These are phyloP conservation scores for Gallirallus australis DNA, from an alignment of 2,797 vertebrate genomes.

Conservation along the genomic window DNA sequence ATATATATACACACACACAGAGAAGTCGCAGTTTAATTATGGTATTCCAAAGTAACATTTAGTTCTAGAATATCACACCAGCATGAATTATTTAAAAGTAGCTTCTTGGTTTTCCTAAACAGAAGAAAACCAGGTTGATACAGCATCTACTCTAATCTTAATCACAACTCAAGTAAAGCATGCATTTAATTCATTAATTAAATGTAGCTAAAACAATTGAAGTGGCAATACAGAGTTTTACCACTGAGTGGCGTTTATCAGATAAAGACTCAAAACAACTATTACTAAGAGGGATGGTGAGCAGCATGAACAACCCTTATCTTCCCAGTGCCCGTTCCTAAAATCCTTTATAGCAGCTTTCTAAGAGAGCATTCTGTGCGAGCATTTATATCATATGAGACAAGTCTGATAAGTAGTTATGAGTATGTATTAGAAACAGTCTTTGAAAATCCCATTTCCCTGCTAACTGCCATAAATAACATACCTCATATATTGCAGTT, in stretches of 20 bases:
- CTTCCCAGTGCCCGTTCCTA: slow-evolving; percentile 17
- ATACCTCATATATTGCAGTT: slow-evolving; percentile 96
- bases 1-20: not conserved
- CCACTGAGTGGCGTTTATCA: slow-evolving; percentile 55
- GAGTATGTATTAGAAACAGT: not conserved
- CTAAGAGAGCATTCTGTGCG: not conserved
- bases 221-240: not conserved
- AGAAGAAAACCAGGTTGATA: not conserved
- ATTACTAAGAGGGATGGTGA: not conserved
- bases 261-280: not conserved
- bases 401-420: not conserved
- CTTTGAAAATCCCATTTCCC: not conserved
- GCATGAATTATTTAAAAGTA: not conserved
- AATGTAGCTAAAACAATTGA: not conserved
- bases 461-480: not conserved
- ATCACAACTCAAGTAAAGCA: not conserved
- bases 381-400: not conserved
- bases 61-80: not conserved
- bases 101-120: not conserved
- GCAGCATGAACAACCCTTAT: not conserved
- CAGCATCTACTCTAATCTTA: not conserved
- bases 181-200: not conserved
- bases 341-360: slow-evolving; percentile 46
- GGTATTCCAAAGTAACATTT: not conserved
- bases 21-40: not conserved